phyloP scores from a whole-genome alignment of 2,888 invertebrate genomes.

The Sarcophaga variegata region DNA sequence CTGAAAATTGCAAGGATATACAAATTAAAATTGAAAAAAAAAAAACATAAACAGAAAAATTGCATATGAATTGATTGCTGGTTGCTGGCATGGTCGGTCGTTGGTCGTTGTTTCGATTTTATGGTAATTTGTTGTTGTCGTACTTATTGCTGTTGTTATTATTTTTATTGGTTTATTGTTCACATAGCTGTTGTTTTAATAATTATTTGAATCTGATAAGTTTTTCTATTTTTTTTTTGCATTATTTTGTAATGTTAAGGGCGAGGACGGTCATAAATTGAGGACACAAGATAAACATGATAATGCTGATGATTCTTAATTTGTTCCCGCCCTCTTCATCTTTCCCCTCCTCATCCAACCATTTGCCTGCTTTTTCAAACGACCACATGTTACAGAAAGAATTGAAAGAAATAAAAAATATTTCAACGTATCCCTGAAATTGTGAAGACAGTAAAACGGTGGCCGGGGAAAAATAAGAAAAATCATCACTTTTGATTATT shows the following conservation, averaged over 20 bases:
- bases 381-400: conserved; percentile 27
- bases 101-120: background rate
- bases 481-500: conserved; percentile 24
- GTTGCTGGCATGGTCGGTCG: background rate
- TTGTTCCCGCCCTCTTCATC: background rate
- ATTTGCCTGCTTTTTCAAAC: background rate
- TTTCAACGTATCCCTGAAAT: too few species aligned
- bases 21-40: conserved; percentile 7
- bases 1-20: background rate
- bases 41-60: background rate
- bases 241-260: conserved; percentile 56
- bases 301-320: background rate
- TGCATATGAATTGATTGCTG: conserved; percentile 8
- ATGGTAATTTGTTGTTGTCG: background rate
- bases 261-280: conserved; percentile 56
- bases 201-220: conserved; percentile 16
- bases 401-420: background rate
- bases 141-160: conserved; percentile 24
- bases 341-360: background rate
- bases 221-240: background rate
- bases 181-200: conserved; percentile 28
- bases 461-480: background rate
- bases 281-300: conserved; percentile 29
- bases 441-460: too few species aligned
- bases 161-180: conserved; percentile 43